Percentiles rank a stretch among this genome's conserved stretches.
These are phyloP conservation scores for Aurelia aurita DNA, from an alignment of 30 jellyfish, hydroid and myxozoan genomes.

Conservation along the genomic window DNA sequence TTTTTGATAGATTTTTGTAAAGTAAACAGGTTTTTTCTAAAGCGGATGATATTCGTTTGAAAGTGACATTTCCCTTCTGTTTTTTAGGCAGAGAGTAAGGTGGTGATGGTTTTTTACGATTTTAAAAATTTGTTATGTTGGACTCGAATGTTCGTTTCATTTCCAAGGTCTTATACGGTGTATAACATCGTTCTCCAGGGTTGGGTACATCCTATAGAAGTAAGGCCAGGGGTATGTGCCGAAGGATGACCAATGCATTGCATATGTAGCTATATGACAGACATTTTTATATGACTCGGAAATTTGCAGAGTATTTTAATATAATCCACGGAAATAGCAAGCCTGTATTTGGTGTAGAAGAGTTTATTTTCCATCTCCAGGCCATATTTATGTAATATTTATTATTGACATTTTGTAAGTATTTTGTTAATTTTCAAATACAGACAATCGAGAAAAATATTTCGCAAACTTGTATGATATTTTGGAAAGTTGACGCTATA, in stretches of 20 bases:
- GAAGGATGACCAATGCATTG: slow-evolving; percentile 31
- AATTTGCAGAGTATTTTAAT: slow-evolving; percentile 85
- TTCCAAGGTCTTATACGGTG: slow-evolving; percentile 5
- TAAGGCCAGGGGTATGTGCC: too few species aligned
- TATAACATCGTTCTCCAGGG: slow-evolving; percentile 36
- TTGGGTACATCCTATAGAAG: too few species aligned
- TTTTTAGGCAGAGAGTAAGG: too few species aligned
- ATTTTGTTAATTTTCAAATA: slow-evolving; percentile 76
- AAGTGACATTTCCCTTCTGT: too few species aligned
- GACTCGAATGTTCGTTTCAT: not conserved
- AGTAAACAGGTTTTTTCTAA: too few species aligned
- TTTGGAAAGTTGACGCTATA: slow-evolving; percentile 73
- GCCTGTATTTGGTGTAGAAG: slow-evolving; percentile 85
- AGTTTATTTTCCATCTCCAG: slow-evolving; percentile 83
- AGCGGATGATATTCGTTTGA: too few species aligned
- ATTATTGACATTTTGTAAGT: slow-evolving; percentile 87
- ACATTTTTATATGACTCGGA: slow-evolving; percentile 56
- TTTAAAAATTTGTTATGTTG: too few species aligned
- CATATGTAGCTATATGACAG: slow-evolving; percentile 39
- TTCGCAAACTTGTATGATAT: slow-evolving; percentile 72
- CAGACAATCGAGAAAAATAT: slow-evolving; percentile 76
- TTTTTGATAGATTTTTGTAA: too few species aligned
- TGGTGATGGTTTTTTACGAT: too few species aligned
- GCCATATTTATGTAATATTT: slow-evolving; percentile 88
- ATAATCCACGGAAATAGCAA: slow-evolving; percentile 76